Evolutionary conservation across 2,888 invertebrate species (phyloP).

Genomic region (Pammene fasciana): DNA sequence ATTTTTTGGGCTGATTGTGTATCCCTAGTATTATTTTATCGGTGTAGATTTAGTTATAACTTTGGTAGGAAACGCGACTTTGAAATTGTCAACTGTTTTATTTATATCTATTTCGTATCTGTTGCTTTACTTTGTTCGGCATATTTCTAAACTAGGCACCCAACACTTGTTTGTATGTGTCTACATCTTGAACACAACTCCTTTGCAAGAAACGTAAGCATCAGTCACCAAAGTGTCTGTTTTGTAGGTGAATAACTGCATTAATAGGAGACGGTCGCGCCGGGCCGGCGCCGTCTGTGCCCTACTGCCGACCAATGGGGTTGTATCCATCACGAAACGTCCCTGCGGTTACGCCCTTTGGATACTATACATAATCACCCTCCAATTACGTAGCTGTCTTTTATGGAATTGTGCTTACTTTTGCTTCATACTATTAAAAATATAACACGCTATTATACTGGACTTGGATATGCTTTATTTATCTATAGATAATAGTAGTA

Average conservation of each 20-base stretch:
- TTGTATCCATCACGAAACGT: slow-evolving; percentile 3
- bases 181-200: slow-evolving; percentile 3
- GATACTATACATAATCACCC: background rate
- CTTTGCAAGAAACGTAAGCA: background rate
- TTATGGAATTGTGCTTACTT: slow-evolving; percentile 22
- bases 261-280: slow-evolving; percentile 61
- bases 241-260: slow-evolving; percentile 68
- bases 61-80: no score
- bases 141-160: background rate
- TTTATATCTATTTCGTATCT: background rate
- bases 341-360: background rate
- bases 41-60: no score
- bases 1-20: no score
- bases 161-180: background rate
- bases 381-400: slow-evolving; percentile 25
- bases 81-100: background rate
- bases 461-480: background rate
- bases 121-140: background rate
- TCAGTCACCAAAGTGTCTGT: slow-evolving; percentile 44
- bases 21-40: no score
- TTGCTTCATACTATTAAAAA: slow-evolving; percentile 6
- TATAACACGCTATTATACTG: slow-evolving; percentile 4
- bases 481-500: no score
- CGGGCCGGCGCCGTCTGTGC: slow-evolving; percentile 55
- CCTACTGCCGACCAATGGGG: slow-evolving; percentile 4